Percentiles rank a stretch among this genome's conserved stretches.
Evolutionary conservation across 2,797 vertebrate genomes (phyloP).

Genomic region (Gorsachius magnificus): DNA sequence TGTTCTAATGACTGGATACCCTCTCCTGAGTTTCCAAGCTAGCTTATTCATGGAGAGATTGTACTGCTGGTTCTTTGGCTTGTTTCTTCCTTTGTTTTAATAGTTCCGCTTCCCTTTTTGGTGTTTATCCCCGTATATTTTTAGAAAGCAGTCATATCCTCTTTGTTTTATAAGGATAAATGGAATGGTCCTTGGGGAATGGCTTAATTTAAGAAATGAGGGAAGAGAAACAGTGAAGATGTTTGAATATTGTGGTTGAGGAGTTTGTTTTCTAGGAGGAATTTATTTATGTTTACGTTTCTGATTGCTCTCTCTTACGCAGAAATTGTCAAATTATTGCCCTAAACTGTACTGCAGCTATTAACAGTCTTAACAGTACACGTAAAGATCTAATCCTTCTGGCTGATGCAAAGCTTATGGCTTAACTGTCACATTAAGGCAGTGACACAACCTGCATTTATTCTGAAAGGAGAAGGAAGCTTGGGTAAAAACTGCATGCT

Average conservation of each 20-base stretch:
- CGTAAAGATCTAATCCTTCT: not conserved
- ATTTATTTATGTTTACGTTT: not conserved
- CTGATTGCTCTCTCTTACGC: not conserved
- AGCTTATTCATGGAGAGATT: not conserved
- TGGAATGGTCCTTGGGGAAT: not conserved
- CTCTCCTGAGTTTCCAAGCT: not conserved
- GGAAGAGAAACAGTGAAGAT: not conserved
- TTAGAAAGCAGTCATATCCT: not conserved
- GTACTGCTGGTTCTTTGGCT: not conserved
- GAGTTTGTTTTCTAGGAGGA: not conserved
- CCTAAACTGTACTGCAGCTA: not conserved
- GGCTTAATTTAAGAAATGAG: not conserved
- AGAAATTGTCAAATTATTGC: not conserved
- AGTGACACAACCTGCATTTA: not conserved
- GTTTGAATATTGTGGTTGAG: not conserved
- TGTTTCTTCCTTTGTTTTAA: not conserved
- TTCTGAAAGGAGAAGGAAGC: not conserved
- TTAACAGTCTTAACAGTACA: not conserved
- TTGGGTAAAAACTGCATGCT: not conserved
- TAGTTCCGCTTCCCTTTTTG: not conserved
- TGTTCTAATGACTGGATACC: not conserved
- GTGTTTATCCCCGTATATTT: not conserved
- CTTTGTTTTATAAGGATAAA: constrained; percentile 7
- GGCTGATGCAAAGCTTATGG: not conserved
- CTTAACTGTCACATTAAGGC: not conserved